Evolutionary conservation across 2,797 vertebrate genomes (phyloP).

Genomic region (Choloepus didactylus): DNA sequence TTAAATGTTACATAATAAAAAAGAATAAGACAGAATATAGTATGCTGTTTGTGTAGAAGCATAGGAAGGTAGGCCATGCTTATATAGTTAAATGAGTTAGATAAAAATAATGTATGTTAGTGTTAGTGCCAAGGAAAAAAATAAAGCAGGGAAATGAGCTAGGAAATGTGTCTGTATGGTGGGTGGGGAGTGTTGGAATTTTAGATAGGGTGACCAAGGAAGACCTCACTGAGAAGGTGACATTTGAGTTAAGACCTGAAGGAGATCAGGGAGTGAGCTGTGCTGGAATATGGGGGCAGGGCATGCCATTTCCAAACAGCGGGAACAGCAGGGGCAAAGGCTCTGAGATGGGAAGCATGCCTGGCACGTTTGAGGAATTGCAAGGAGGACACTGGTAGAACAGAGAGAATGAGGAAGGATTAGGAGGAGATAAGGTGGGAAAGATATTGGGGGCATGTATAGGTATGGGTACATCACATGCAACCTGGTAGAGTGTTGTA

Average conservation of each 20-base stretch:
- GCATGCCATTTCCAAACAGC: neutral
- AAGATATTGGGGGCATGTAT: no score
- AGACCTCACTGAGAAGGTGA: neutral
- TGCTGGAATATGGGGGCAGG: neutral
- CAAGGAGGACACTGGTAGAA: neutral
- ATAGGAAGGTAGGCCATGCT: neutral
- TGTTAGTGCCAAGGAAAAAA: neutral
- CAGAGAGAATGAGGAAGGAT: neutral
- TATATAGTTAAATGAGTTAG: neutral
- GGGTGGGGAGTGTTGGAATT: neutral
- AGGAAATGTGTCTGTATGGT: accelerated
- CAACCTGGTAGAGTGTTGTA: neutral
- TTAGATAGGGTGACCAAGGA: neutral
- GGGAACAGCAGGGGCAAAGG: neutral
- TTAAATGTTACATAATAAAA: neutral
- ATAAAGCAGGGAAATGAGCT: neutral
- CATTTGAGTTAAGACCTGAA: neutral
- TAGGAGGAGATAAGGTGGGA: neutral
- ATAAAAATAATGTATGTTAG: accelerated
- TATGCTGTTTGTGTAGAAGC: neutral
- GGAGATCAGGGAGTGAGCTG: neutral
- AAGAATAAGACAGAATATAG: neutral
- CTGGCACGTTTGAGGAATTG: neutral
- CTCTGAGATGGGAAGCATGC: neutral
- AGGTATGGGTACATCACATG: neutral